Conservation (phyloP, 1,140 invertebrate species). For the Macrostomum lignano region DNA sequence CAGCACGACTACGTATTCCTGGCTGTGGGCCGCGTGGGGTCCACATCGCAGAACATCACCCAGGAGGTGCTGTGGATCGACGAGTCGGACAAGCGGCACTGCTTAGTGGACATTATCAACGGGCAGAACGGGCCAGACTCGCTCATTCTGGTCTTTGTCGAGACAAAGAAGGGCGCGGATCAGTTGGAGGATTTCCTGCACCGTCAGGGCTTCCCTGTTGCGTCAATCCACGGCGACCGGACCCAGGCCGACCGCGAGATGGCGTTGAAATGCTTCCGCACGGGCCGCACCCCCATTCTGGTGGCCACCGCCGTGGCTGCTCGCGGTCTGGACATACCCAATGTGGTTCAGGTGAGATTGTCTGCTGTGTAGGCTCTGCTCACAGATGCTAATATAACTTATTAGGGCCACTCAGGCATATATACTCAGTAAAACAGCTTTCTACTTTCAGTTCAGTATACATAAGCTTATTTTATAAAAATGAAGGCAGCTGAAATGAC, state of each 20-base stretch:
- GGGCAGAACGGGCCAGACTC: slow-evolving; percentile 24
- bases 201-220: slow-evolving; percentile 61
- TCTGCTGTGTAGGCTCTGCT: slow-evolving; percentile 6
- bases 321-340: slow-evolving; percentile 82
- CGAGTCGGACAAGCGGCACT: slow-evolving; percentile 74
- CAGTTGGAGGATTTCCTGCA: slow-evolving; percentile 66
- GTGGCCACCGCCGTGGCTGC: slow-evolving; percentile 88
- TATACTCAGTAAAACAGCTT: no score
- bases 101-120: slow-evolving; percentile 68
- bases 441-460: no score
- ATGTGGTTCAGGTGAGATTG: slow-evolving; percentile 35
- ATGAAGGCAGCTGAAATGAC: no score
- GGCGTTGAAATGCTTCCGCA: slow-evolving; percentile 61
- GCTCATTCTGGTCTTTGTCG: slow-evolving; percentile 80
- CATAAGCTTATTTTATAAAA: no score
- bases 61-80: slow-evolving; percentile 95
- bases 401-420: no score
- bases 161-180: slow-evolving; percentile 92
- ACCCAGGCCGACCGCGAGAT: slow-evolving; percentile 76
- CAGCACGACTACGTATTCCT: slow-evolving; percentile 93
- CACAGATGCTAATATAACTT: no score
- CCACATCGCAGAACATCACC: slow-evolving; percentile 94
- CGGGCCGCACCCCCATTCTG: slow-evolving; percentile 63
- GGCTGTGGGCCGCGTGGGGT: slow-evolving; percentile 86
- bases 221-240: slow-evolving; percentile 90